These are phyloP conservation scores for Sycophaga agraensis DNA, from an alignment of 1,140 invertebrate species.

Conservation along the genomic window DNA sequence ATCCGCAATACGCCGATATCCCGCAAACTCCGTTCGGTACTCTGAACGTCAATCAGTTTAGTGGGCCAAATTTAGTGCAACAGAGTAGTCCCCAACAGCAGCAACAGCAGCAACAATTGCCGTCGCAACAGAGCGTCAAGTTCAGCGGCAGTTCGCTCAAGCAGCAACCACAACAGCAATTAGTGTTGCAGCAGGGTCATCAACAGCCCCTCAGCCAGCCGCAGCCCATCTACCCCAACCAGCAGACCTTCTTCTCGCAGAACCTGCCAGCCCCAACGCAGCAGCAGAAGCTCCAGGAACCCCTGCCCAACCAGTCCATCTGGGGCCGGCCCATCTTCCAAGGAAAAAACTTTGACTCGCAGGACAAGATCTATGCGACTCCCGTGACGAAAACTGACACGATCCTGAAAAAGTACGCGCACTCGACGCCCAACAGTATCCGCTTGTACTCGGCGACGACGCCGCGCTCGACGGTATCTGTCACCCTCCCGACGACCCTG, in stretches of 20 bases:
- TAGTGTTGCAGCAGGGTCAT: constrained; percentile 46
- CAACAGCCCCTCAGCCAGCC: constrained; percentile 46
- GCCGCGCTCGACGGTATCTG: constrained; percentile 26
- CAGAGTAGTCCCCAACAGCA: constrained; percentile 47
- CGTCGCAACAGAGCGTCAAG: constrained; percentile 42
- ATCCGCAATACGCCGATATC: constrained; percentile 27
- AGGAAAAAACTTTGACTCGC: constrained; percentile 24
- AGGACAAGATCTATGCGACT: constrained; percentile 52
- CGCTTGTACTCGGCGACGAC: constrained; percentile 8
- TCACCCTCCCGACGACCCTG: constrained; percentile 26
- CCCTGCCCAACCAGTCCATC: constrained; percentile 33
- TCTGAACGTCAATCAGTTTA: constrained; percentile 30
- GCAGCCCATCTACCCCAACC: constrained; percentile 49
- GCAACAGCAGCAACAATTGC: constrained; percentile 28
- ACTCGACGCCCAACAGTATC: constrained; percentile 30
- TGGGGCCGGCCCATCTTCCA: constrained; percentile 43
- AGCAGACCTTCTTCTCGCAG: constrained; percentile 27
- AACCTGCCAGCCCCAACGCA: constrained; percentile 51
- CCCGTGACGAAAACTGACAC: constrained; percentile 40
- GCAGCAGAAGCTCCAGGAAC: constrained; percentile 28
- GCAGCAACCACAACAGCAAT: constrained; percentile 47
- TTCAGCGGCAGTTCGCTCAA: constrained; percentile 43
- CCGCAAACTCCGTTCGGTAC: constrained; percentile 16
- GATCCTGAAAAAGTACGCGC: constrained; percentile 15
- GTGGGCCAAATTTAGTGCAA: constrained; percentile 38